Evolutionary conservation across 1,140 invertebrate genomes (phyloP), one percentile per base, ranked within the genome.

Genomic region (Eupristina koningsbergeri): DNA sequence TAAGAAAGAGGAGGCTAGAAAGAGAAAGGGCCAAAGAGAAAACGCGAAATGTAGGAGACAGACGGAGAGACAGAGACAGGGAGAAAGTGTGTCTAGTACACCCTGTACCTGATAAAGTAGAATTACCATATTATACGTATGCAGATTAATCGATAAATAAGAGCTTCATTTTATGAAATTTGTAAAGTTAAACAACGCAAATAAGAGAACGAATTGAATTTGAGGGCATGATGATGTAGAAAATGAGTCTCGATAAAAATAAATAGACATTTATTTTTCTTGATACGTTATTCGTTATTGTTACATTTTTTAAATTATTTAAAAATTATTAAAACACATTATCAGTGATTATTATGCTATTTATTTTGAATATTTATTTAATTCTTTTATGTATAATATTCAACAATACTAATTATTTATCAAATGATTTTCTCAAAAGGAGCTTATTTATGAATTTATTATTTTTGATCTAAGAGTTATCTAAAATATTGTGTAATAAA

Each of bases 61-160:
- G n/a, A 69, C 15, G 15, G 67, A 69, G 67, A 69, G 31, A 26
- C 34, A 69, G 67, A 39, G 34, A n/a, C 2, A 71, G 53, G 45
- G 78, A 47, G 64, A 47, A 39, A 26, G 34, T 13, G 47, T 39
- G 11, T 15, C n/a, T 36, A 50, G 69, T 8, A 39, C 31, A 17
- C 39, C 34, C 19, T 45, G n/a, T 9, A 39, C 22, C 47, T 78
- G 75, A 83, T 83, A 83, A 78, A 83, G 63, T 61, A 53, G 64
- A 67, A 83, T 83, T 83, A 83, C 47, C 81, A 78, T 83, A 83
- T 83, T 82, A 82, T 81, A 71, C 47, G 39, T 61, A 81, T 76
- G 73, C 73, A 64, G 53, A 82, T 82, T 82, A 74, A 82, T 61
- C 73, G 80, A 82, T 74, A 63, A 71, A 74, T 81, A 73, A 81